These are phyloP conservation scores for Castor canadensis DNA, from an alignment of 2,113 vertebrate species.

Conservation along the genomic window DNA sequence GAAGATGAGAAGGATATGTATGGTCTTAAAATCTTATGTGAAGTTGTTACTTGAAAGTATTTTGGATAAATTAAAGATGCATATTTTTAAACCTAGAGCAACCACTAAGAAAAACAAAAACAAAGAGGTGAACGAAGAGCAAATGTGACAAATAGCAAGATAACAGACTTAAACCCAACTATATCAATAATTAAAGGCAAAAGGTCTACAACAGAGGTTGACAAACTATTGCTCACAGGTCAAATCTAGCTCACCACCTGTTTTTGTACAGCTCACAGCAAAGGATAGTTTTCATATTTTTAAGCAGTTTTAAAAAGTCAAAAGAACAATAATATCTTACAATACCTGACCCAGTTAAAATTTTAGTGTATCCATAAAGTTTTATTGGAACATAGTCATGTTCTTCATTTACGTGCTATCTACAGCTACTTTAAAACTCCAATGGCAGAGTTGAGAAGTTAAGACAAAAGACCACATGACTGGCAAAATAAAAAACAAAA, in stretches of 20 bases:
- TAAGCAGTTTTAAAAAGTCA: background rate
- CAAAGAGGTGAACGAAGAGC: background rate
- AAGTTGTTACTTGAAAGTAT: background rate
- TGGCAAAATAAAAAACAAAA: slow-evolving; percentile 3
- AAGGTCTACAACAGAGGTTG: background rate
- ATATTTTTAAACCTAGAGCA: background rate
- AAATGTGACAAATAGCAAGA: background rate
- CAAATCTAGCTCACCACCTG: background rate
- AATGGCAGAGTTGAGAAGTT: background rate
- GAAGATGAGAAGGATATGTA: background rate
- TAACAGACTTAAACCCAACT: no score
- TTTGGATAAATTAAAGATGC: background rate
- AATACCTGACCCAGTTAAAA: background rate
- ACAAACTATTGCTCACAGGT: background rate
- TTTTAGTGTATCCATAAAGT: background rate
- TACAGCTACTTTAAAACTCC: background rate
- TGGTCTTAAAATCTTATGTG: background rate
- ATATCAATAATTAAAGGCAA: background rate
- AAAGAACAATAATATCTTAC: background rate
- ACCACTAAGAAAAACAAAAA: background rate
- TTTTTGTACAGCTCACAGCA: background rate
- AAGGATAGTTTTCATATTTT: slow-evolving; percentile 36
- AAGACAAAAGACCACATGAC: background rate
- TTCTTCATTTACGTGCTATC: background rate
- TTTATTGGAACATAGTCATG: no score